These are phyloP conservation scores for Biston betularia DNA, from an alignment of 2,888 invertebrate species.

Conservation along the genomic window DNA sequence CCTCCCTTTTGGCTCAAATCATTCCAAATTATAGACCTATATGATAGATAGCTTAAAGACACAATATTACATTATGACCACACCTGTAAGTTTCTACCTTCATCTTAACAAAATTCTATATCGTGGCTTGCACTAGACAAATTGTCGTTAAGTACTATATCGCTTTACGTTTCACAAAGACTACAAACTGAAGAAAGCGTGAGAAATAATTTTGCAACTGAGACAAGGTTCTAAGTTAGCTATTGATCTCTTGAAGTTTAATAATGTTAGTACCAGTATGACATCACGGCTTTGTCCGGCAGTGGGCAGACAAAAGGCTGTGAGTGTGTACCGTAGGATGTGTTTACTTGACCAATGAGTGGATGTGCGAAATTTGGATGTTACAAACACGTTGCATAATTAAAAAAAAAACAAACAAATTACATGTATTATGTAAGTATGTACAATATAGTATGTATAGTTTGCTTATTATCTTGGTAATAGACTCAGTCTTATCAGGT, in stretches of 20 bases:
- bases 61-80: neutral
- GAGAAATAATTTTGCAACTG: conserved; percentile 2
- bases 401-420: neutral
- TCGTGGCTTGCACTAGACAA: neutral
- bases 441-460: no score
- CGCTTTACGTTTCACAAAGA: neutral
- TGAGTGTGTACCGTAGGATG: conserved; percentile 56
- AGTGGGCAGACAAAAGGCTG: conserved; percentile 79
- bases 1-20: no score
- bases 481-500: no score
- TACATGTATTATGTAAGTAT: no score
- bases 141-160: neutral
- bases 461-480: no score
- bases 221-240: conserved; percentile 14
- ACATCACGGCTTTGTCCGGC: conserved; percentile 79
- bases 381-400: neutral
- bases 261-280: conserved; percentile 55
- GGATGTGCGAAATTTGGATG: conserved; percentile 40
- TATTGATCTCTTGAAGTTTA: neutral
- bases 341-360: conserved; percentile 52
- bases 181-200: conserved; percentile 3
- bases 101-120: neutral
- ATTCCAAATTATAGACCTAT: no score
- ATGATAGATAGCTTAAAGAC: neutral
- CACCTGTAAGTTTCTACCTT: conserved; percentile 1